Conservation (phyloP, 2,888 invertebrate species). For the Rhyacophila evoluta region DNA sequence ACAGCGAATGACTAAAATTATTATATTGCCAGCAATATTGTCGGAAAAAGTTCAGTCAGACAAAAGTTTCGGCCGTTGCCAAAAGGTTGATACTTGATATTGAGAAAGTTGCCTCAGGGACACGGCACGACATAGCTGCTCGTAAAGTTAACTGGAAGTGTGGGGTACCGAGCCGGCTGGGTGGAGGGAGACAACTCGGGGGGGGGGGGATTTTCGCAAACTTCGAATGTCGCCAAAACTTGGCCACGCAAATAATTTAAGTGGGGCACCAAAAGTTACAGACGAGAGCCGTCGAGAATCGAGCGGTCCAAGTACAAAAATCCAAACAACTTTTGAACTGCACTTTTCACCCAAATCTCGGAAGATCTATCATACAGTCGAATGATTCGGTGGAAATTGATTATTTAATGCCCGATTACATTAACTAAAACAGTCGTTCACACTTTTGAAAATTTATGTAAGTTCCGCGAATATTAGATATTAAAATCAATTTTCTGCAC, state of each 20-base stretch:
- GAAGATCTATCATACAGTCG: too few relatives aligned
- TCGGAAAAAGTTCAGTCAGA: not conserved
- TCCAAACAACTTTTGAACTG: not conserved
- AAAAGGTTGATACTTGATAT: constrained; percentile 22
- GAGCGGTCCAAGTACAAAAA: not conserved
- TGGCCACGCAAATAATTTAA: constrained; percentile 12
- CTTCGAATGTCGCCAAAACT: constrained; percentile 32
- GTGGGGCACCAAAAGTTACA: not conserved
- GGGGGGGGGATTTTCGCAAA: constrained; percentile 32
- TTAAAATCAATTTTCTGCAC: too few relatives aligned
- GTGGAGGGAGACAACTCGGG: not conserved
- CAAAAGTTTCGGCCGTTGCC: not conserved
- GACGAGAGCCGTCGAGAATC: not conserved
- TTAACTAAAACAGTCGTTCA: too few relatives aligned
- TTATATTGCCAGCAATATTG: not conserved
- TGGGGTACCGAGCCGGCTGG: not conserved
- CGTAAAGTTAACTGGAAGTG: constrained; percentile 22
- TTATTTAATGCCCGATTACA: too few relatives aligned
- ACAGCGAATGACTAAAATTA: too few relatives aligned
- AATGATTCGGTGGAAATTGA: too few relatives aligned
- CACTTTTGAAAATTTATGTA: too few relatives aligned
- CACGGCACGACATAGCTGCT: not conserved
- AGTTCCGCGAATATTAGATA: too few relatives aligned
- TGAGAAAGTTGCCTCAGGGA: constrained; percentile 22
- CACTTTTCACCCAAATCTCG: too few relatives aligned